Evolutionary conservation across 2,888 invertebrate species (phyloP), one percentile per base, ranked within the genome.

Genomic region (Protodeltote pygarga): DNA sequence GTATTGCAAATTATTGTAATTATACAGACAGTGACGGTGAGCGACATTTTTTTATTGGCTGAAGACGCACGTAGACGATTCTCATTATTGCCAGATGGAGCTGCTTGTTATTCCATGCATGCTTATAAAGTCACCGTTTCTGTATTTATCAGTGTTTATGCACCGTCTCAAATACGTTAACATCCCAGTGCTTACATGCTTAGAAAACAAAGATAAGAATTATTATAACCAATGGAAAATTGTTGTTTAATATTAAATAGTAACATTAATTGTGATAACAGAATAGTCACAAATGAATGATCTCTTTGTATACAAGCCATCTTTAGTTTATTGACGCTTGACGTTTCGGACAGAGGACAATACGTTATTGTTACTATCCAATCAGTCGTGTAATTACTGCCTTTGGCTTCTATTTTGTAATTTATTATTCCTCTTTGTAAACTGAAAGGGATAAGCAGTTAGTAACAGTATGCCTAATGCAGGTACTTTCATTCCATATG

Each of bases 311-410:
- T 39, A 35, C 42, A 28, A 46, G 46, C 19, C 2, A 46, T 38
- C 34, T 39, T 62, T 71, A 55, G 64, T 53, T 62, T 64, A 61
- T 70, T 68, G 73, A 71, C 65, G 70, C 69, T 61, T 60, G 52
- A 45, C 50, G 38, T 57, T 49, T 57, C 40, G 46, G 34, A 40
- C 53, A 46, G 48, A 59, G 65, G 65, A 77, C 73, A 78, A 77
- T 75, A 65, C 61, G 48, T 68, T 61, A 79, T 79, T 79, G 75
- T 78, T 54, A 65, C 59, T 67, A 72, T 71, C 66, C 79, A 86
- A 81, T 84, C 81, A 77, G 47, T 79, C 86, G 83, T 84, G 77
- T 81, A 83, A 83, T 45, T 42, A 32, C 55, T 34, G 13, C 27
- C 4, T 54, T 8, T 23, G 9, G 39, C 28, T 32, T 16, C 25